Conservation (phyloP, 2,113 vertebrate genomes). For the Delphinapterus leucas region DNA sequence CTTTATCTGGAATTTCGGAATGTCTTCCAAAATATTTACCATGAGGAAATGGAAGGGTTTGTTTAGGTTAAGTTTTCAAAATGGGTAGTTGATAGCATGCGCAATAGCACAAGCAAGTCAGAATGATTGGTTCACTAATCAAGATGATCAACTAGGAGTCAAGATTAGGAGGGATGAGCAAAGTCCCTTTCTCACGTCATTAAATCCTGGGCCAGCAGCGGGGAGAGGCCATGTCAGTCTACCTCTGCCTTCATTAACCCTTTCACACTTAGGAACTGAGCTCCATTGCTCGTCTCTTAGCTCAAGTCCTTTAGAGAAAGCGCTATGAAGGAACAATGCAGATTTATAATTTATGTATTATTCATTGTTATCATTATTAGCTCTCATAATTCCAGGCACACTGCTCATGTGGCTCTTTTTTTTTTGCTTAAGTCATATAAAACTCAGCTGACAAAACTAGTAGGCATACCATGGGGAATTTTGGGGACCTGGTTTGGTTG, state of each 20-base stretch:
- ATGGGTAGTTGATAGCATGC: not conserved
- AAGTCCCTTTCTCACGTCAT: not conserved
- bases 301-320: conserved; percentile 34
- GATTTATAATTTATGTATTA: conserved; percentile 71
- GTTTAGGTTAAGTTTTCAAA: not conserved
- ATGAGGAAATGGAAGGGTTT: not conserved
- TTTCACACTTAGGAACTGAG: not conserved
- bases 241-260: not conserved
- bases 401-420: conserved; percentile 66
- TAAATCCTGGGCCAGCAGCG: not conserved
- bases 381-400: conserved; percentile 48
- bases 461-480: not conserved
- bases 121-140: not conserved
- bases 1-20: not conserved
- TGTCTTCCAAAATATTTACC: not conserved
- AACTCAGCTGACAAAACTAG: conserved; percentile 74
- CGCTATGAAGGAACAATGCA: not conserved
- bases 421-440: conserved; percentile 73
- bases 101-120: not conserved
- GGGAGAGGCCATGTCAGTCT: not conserved
- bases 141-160: not conserved
- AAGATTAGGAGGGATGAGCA: not conserved
- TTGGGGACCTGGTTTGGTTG: not conserved
- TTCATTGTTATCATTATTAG: conserved; percentile 69
- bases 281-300: not conserved